A percentile compares a stretch with the other conserved stretches of the same genome.
phyloP scores from a whole-genome alignment of 2,888 invertebrate genomes.

The Melanotus villosus region DNA sequence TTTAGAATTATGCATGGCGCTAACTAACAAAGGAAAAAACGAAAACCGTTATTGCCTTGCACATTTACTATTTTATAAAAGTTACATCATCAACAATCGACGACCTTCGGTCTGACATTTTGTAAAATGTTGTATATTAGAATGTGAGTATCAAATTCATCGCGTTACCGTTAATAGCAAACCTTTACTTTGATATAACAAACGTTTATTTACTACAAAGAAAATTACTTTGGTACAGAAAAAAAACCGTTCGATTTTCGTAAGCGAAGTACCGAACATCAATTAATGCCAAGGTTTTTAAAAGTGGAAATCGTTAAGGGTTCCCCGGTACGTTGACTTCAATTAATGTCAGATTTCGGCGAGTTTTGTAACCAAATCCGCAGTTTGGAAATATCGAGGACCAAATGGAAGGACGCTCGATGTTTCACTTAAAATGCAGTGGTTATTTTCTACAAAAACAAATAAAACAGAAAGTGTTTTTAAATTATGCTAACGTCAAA shows the following conservation, averaged over 20 bases:
- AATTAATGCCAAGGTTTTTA: constrained; percentile 8
- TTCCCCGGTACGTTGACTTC: neutral
- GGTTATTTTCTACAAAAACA: constrained; percentile 8
- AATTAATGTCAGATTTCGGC: neutral
- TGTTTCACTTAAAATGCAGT: no score
- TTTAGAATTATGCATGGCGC: no score
- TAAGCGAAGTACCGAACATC: neutral
- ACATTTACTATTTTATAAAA: neutral
- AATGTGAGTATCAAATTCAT: no score
- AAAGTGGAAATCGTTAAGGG: neutral
- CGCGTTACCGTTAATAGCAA: no score
- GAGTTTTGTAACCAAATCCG: constrained; percentile 1
- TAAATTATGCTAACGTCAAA: constrained; percentile 4
- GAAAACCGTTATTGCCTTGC: neutral
- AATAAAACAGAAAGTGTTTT: constrained; percentile 19
- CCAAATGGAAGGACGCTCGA: no score
- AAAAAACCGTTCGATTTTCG: neutral
- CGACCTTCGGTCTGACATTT: constrained; percentile 19
- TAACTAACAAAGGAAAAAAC: neutral
- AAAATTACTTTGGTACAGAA: no score
- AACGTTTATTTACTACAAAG: no score
- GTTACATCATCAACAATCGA: constrained; percentile 10
- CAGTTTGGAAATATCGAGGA: no score
- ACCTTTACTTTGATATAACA: no score
- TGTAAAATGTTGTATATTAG: constrained; percentile 5